Evolutionary conservation across 2,797 vertebrate species (phyloP).

Genomic region (Acanthiza pusilla): DNA sequence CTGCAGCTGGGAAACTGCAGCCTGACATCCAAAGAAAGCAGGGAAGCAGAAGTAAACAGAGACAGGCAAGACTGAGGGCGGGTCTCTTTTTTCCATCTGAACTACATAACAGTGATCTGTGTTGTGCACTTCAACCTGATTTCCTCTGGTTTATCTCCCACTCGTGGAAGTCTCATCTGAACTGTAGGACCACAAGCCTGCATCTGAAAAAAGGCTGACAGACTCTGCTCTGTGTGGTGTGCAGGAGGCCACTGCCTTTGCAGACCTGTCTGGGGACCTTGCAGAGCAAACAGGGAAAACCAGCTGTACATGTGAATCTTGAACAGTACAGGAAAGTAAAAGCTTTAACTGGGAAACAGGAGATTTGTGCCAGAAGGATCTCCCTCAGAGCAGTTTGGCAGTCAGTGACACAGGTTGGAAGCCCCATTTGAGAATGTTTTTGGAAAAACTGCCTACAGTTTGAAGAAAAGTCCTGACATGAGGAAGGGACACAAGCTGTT

Average conservation of each 20-base stretch:
- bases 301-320: neutral
- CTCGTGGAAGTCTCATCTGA: neutral
- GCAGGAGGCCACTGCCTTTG: neutral
- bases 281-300: neutral
- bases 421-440: neutral
- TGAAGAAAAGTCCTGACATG: neutral
- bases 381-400: neutral
- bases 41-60: neutral
- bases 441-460: neutral
- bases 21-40: neutral
- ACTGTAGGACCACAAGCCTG: neutral
- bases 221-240: too few relatives aligned
- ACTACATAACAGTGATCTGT: neutral
- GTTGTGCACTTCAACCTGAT: rapidly evolving
- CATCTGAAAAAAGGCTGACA: neutral
- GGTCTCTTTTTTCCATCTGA: neutral
- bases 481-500: neutral
- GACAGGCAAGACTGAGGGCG: neutral
- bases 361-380: neutral
- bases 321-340: neutral
- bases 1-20: neutral
- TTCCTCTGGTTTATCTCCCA: neutral
- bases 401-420: neutral
- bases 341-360: neutral
- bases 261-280: neutral